Evolutionary conservation across 35 echinoderm and acorn worm species (phyloP), one percentile per base, ranked within the genome.

Genomic region (Acanthaster planci): DNA sequence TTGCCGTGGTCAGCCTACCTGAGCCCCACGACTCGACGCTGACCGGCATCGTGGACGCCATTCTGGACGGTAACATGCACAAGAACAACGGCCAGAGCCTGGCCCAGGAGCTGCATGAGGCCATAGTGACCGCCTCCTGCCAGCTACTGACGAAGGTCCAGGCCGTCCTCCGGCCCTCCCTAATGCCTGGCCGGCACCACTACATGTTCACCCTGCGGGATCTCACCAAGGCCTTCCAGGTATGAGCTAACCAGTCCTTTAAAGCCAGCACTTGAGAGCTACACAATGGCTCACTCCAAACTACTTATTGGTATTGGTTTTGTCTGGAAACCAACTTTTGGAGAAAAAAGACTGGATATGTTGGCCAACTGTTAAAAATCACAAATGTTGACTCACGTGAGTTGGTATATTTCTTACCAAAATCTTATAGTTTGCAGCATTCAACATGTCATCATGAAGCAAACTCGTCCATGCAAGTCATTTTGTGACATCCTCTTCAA

Each of bases 121-220:
- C 88, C 78, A 94, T 99, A 38, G 96, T 99, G 26, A 85, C 93
- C 76, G 96, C 92, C 30, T 99, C 96, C 50, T 99, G 96, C 53
- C 77, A 99, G 79, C 88, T 99, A 8, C 79, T 99, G 68, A 94
- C 92, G 32, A 91, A 76, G n/a, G 90, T 99, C 79, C 92, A 99
- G 80, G 77, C 86, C 19, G 96, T 99, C 72, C 86, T 99, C 8
- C 72, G 96, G 77, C 96, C 96, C n/a, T 88, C 96, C 17, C 81
- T 82, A 4, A 64, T 99, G 51, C 88, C 86, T 17, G 96, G 96
- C 17, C 77, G 92, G 35, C 54, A 86, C 60, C 96, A 99, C 77
- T 99, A 99, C 44, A 93, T 99, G 88, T 99, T 99, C 58, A 99
- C 96, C 14, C 86, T 99, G 8, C 76, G 91, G 64, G 96, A 99